These are phyloP conservation scores for Eucera pruinosa DNA, from an alignment of 2,888 invertebrate species.

Conservation along the genomic window DNA sequence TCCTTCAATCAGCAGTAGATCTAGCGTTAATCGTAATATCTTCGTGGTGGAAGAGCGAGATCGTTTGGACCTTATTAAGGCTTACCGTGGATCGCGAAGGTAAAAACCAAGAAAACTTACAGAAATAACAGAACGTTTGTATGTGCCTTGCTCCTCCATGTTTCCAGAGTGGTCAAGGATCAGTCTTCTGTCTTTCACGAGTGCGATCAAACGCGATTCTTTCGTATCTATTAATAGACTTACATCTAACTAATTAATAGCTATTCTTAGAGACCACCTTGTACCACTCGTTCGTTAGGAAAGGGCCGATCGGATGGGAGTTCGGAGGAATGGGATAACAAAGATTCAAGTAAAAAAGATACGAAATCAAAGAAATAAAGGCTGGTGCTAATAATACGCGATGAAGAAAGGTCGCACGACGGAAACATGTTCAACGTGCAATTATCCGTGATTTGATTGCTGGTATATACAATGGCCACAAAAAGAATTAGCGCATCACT, in stretches of 20 bases:
- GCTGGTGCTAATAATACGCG: conserved; percentile 5
- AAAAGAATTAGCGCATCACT: too few relatives aligned
- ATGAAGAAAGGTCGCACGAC: conserved; percentile 31
- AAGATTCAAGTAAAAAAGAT: neutral
- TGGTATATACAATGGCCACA: too few relatives aligned
- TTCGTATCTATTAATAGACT: conserved; percentile 18
- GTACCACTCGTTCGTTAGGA: conserved; percentile 49
- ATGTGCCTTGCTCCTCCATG: conserved; percentile 70
- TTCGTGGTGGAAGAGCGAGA: too few relatives aligned
- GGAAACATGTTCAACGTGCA: neutral
- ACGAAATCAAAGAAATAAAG: conserved; percentile 23
- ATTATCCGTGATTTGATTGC: neutral
- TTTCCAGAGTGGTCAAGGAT: conserved; percentile 61
- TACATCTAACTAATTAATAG: conserved; percentile 26
- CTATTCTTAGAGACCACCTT: conserved; percentile 47
- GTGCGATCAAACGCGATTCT: conserved; percentile 22
- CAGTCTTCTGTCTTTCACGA: conserved; percentile 39
- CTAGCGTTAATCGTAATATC: too few relatives aligned
- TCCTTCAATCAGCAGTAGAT: too few relatives aligned
- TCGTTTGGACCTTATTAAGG: neutral
- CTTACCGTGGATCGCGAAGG: conserved; percentile 42
- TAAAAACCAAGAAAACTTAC: conserved; percentile 34
- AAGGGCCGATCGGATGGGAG: neutral
- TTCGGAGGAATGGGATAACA: conserved; percentile 19
- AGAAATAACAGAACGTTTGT: conserved; percentile 48